These are phyloP conservation scores for Epistrophe eligans DNA, from an alignment of 2,888 invertebrate genomes.

Conservation along the genomic window DNA sequence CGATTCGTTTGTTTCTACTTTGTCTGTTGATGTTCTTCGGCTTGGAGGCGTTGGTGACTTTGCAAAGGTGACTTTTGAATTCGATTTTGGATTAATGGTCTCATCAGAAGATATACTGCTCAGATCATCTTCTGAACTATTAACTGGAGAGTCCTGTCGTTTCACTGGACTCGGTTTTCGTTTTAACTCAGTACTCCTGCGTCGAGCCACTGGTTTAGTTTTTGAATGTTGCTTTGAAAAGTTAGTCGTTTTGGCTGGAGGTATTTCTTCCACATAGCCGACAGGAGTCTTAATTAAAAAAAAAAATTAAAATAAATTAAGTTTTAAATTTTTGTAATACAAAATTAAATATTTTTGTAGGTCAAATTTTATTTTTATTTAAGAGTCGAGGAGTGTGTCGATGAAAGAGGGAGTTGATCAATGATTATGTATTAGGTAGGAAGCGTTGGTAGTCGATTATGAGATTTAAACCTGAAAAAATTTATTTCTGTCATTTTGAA, in stretches of 20 bases:
- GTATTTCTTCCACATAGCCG: background rate
- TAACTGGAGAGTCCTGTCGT: background rate
- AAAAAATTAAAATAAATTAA: too few relatives aligned
- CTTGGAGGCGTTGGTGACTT: conserved; percentile 14
- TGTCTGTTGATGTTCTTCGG: conserved; percentile 14
- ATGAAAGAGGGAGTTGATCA: too few relatives aligned
- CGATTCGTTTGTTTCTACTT: conserved; percentile 13
- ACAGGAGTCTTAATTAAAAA: conserved; percentile 10
- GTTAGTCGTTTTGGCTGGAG: background rate
- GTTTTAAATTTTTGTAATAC: too few relatives aligned
- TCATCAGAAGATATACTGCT: conserved; percentile 30
- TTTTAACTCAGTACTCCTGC: conserved; percentile 69
- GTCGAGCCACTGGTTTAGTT: conserved; percentile 39
- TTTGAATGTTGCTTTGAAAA: conserved; percentile 21
- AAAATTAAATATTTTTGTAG: too few relatives aligned
- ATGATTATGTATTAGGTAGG: too few relatives aligned
- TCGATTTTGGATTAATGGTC: background rate
- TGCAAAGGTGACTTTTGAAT: conserved; percentile 25
- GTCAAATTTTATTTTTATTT: too few relatives aligned
- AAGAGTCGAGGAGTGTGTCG: too few relatives aligned
- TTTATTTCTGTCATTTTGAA: too few relatives aligned
- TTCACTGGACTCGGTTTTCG: conserved; percentile 62
- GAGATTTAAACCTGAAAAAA: too few relatives aligned
- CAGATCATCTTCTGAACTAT: conserved; percentile 39
- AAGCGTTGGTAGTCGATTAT: too few relatives aligned